Conservation (phyloP, 2,797 vertebrate species). For the Oreortyx pictus region DNA sequence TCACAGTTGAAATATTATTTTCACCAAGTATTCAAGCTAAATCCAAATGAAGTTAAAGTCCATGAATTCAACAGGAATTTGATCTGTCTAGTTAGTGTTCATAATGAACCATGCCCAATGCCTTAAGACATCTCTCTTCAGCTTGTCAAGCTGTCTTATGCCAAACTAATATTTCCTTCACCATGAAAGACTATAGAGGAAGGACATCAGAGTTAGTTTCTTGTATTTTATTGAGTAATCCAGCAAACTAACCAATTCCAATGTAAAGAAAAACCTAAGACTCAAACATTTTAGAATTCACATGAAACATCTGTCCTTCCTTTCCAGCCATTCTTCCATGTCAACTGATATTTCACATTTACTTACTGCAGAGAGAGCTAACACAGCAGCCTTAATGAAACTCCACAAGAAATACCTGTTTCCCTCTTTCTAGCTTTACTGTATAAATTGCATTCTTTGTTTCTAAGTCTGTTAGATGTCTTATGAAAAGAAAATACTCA, state of each 20-base stretch:
- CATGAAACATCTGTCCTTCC: background rate
- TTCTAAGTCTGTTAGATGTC: background rate
- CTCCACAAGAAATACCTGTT: background rate
- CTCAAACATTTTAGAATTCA: background rate
- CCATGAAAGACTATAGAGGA: rapidly evolving
- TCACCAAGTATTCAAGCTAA: background rate
- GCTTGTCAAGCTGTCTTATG: background rate
- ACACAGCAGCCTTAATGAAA: background rate
- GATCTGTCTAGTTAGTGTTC: background rate
- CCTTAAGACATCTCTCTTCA: background rate
- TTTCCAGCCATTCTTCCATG: background rate
- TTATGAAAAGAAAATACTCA: background rate
- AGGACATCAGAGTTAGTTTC: background rate
- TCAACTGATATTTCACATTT: background rate
- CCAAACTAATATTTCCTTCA: background rate
- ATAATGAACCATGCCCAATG: background rate
- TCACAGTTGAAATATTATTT: background rate
- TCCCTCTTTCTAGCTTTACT: background rate
- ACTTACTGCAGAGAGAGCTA: background rate
- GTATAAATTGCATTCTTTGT: background rate
- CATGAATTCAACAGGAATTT: background rate
- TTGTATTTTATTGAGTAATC: background rate
- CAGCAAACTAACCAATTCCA: background rate
- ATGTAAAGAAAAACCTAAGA: rapidly evolving
- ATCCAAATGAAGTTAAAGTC: background rate